A percentile compares a stretch with the other conserved stretches of the same genome.
Conservation (phyloP, 2,113 vertebrate species). For the Aptenodytes forsteri region DNA sequence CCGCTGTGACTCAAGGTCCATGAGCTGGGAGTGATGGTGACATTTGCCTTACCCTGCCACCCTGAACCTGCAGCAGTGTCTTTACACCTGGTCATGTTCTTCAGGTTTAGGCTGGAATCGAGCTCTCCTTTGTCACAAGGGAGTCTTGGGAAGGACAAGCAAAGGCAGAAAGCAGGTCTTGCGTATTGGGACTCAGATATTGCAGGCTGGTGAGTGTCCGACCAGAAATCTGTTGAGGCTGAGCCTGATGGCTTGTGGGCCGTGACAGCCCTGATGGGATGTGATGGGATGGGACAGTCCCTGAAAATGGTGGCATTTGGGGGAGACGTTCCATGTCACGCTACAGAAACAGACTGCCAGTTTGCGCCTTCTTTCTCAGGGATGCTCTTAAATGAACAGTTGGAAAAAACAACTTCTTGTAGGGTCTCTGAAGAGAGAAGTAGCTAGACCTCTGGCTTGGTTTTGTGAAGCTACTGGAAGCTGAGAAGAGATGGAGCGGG, state of each 20-base stretch:
- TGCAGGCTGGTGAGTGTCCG: neutral
- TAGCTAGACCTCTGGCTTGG: neutral
- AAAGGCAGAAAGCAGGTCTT: neutral
- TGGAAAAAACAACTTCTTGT: neutral
- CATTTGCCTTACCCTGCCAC: neutral
- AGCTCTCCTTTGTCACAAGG: neutral
- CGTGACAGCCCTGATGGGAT: neutral
- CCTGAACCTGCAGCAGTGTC: neutral
- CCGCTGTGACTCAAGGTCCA: too few relatives aligned
- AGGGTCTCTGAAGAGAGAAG: neutral
- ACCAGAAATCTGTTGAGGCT: neutral
- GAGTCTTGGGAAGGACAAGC: neutral
- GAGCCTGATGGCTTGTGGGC: neutral
- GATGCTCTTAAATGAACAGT: neutral
- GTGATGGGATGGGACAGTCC: neutral
- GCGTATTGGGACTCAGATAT: neutral
- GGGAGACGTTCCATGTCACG: accelerated
- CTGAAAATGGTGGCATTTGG: neutral
- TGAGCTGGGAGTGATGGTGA: neutral
- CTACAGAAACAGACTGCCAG: neutral
- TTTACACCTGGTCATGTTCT: neutral
- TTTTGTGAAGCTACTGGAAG: neutral
- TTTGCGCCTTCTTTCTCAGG: neutral
- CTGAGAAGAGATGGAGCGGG: neutral
- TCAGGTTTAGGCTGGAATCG: neutral